These are phyloP conservation scores for Watsonalla cultraria DNA, from an alignment of 2,888 invertebrate species.

Conservation along the genomic window DNA sequence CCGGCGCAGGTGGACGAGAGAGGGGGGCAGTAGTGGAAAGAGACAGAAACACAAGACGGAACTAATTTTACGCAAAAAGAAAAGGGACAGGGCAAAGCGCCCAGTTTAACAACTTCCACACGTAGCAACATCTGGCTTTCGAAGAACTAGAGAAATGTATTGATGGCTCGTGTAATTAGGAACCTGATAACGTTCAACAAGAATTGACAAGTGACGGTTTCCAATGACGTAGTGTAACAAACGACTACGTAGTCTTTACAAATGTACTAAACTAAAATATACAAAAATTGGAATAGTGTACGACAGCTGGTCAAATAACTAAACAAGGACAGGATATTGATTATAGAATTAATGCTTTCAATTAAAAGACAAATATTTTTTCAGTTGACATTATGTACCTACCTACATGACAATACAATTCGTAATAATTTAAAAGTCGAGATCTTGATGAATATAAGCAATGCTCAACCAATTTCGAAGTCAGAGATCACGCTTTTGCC, in stretches of 20 bases:
- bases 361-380: conserved; percentile 40
- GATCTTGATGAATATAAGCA: conserved; percentile 12
- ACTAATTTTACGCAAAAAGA: conserved; percentile 47
- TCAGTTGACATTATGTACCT: conserved; percentile 31
- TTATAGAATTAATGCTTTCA: conserved; percentile 42
- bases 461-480: conserved; percentile 28
- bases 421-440: conserved; percentile 12
- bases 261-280: not conserved
- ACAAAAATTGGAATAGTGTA: not conserved
- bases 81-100: conserved; percentile 54
- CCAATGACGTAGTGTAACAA: conserved; percentile 1
- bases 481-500: conserved; percentile 53
- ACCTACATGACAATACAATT: conserved; percentile 9
- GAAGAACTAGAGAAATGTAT: conserved; percentile 60
- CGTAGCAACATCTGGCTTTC: conserved; percentile 58
- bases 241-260: not conserved
- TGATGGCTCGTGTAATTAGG: conserved; percentile 48
- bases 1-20: conserved; percentile 59
- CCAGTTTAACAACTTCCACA: conserved; percentile 55
- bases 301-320: conserved; percentile 25
- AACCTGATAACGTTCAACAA: conserved; percentile 41
- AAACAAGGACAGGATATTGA: conserved; percentile 29
- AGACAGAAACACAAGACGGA: conserved; percentile 44
- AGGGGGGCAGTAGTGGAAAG: conserved; percentile 43
- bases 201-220: conserved; percentile 11